Evolutionary conservation across 2,113 vertebrate species (phyloP), one percentile per base, ranked within the genome.

Genomic region (Oncorhynchus nerka): DNA sequence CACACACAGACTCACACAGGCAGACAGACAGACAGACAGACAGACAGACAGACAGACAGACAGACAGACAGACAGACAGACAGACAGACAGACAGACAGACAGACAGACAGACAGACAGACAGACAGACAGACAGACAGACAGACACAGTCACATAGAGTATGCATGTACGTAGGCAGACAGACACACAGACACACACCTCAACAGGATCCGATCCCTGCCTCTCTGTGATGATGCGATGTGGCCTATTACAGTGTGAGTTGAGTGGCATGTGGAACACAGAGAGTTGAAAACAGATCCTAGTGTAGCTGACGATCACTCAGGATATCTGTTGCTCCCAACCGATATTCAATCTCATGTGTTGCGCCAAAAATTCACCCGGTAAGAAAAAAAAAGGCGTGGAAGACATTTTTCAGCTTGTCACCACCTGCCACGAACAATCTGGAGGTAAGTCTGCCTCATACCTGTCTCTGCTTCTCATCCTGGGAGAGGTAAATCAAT

Each of bases 351-450:
- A 81, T 73, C 79, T 45, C 16, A 70, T 70, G 34, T 79, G 57
- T 71, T 74, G 59, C 66, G 30, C 48, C 24, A 78, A 73, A 74
- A 64, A 68, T 55, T 51, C 55, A 67, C 69, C 55, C 68, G 61
- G 34, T 74, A 62, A 57, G 49, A 61, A 77, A 78, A 76, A 76
- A 74, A 74, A 84, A 75, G 86, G 85, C 83, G 83, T 84, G 83
- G 78, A n/a, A 49, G n/a, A 77, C 77, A 71, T 84, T 78, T 81
- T 45, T 67, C 70, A 75, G 79, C 90, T 87, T 91, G 90, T 92
- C 68, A 64, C 86, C 81, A 87, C 91, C 83, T 90, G 90, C 84
- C 84, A 84, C 45, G 78, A 61, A 81, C 82, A 82, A 77, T 84
- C 70, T 85, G 80, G 78, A 70, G 71, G 78, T 81, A 70, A 19